phyloP scores from a whole-genome alignment of 2,888 invertebrate species.

The Lottia scabra region DNA sequence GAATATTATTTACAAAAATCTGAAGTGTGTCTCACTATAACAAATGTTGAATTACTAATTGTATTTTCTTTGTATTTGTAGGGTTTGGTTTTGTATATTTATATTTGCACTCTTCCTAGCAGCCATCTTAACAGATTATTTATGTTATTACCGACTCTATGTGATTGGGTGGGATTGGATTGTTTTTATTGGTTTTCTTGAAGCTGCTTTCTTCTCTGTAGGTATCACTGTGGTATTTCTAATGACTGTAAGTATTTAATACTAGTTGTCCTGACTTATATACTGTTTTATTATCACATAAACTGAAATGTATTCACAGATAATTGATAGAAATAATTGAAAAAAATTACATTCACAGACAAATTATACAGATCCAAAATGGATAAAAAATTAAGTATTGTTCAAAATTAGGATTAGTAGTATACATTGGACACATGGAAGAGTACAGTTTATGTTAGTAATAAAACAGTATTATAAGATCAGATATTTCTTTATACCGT shows the following conservation, averaged over 20 bases:
- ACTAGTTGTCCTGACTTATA: background rate
- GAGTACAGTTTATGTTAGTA: no score
- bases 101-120: constrained; percentile 89
- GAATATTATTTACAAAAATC: background rate
- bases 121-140: constrained; percentile 84
- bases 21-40: background rate
- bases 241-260: constrained; percentile 57
- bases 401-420: no score
- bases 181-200: constrained; percentile 49
- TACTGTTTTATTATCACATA: no score
- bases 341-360: no score
- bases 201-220: constrained; percentile 48
- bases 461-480: no score
- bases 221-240: constrained; percentile 49
- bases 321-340: no score
- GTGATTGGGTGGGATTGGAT: constrained; percentile 59
- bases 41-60: background rate
- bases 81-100: constrained; percentile 93
- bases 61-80: constrained; percentile 58
- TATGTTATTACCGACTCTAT: constrained; percentile 52
- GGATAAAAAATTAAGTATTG: no score
- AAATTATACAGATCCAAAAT: no score
- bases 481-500: background rate
- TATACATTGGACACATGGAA: no score
- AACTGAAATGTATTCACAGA: no score